Base-by-base conservation (phyloP, 2,797 vertebrate genomes). In the Girardinus metallicus region DNA sequence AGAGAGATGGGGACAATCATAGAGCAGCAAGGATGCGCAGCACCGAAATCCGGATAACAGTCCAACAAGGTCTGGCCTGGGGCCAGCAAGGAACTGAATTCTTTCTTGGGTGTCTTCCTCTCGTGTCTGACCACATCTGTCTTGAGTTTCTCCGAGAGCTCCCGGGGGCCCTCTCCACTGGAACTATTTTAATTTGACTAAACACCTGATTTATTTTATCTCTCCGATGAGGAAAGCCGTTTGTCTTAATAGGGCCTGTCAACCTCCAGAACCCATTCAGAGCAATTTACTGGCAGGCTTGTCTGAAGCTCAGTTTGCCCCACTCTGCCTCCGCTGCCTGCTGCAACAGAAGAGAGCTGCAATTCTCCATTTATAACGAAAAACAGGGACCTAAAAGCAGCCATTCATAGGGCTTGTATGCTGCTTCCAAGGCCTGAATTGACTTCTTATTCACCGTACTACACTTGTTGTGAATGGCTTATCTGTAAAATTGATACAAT, bases 201-300 rank as follows among this genome's bases (percentile, higher is more conserved):
- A 99, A 99, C 98, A 99, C 97, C 98, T 99, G 98, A 99, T 99
- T 99, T 99, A 99, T 99, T 99, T 99, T 97, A 99, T 99, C 97
- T 98, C 97, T 98, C 97, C 96, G 95, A 99, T 98, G 97, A 99
- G 98, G 96, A 97, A 97, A 97, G 97, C 96, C 96, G 96, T 99
- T 98, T 99, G 98, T 99, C 98, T 99, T 99, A 99, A 99, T 99
- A 99, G 96, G 97, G 96, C 95, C 96, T 99, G 98, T 99, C 98
- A 99, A 97, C 97, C 97, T 97, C 97, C 95, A 97, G 96, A 95
- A 96, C 96, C 97, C 96, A 97, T 98, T 99, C 97, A 97, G 94
- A 94, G 97, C 97, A 97, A 97, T 97, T 97, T 97, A 97, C 97
- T 97, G 97, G 97, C 97, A 97, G 96, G 94, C 96, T 95, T 95